Evolutionary conservation across 2,113 vertebrate species (phyloP), one percentile per base, ranked within the genome.

Genomic region (Indicator maculatus): DNA sequence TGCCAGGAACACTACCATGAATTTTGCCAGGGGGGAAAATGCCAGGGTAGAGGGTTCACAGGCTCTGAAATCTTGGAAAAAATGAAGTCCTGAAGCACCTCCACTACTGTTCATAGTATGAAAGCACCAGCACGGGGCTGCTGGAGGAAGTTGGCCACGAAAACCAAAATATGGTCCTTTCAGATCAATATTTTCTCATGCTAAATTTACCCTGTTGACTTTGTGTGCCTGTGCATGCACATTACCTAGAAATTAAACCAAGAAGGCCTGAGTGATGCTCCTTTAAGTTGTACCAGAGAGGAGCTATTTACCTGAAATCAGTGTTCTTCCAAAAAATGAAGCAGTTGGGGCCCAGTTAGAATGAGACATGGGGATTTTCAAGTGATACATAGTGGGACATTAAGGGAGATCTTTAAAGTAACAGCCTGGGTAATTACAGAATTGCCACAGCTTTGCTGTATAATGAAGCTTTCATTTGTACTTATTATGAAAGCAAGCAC

Each of bases 401-500:
- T 79, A 95, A 83, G 70, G 69, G 58, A 93, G 59, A 78, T 83
- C 50, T 93, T 92, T 95, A 89, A 74, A 94, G 86, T 50, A 90
- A 81, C 86, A 72, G 36, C 28, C 70, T 78, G 60, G 44, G 74
- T 96, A 97, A 95, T 95, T 93, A 92, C 88, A 88, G 91, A 88
- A 89, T 91, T 90, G 83, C 88, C 83, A 65, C 66, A 79, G 83
- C 45, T 91, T 75, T 61, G 83, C 66, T 45, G 63, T 78, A 90
- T 91, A 96, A 94, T 83, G 85, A 86, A 45, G 39, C 21, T 94
- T 94, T 83, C 83, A 86, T 95, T 91, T 93, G 79, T 94, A 81
- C 69, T 93, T 93, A 91, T 88, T 89, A 78, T 81, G 79, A 71
- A 81, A 81, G 58, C 26, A 50, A 90, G 82, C 76, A 78, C 67